Evolutionary conservation across 1,140 invertebrate genomes (phyloP).

Genomic region (Trichonephila clavata): DNA sequence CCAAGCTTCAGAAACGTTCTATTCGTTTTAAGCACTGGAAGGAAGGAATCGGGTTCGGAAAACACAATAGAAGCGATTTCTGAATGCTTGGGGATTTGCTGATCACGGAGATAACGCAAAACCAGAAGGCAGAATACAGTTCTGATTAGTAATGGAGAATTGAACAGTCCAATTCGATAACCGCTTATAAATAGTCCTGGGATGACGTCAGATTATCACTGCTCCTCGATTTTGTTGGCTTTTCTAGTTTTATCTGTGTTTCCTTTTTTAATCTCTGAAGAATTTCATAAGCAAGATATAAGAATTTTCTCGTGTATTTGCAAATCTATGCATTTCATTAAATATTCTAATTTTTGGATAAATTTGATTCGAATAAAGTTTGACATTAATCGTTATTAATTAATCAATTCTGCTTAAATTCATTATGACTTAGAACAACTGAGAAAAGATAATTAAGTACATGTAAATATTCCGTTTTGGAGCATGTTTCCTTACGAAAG

Average conservation of each 20-base stretch:
- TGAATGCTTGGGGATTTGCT: slow-evolving; percentile 34
- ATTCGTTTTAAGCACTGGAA: slow-evolving; percentile 15
- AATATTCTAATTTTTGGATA: too few relatives aligned
- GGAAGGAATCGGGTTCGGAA: slow-evolving; percentile 3
- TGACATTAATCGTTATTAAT: too few relatives aligned
- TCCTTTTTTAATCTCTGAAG: slow-evolving; percentile 23
- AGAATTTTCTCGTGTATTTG: neutral
- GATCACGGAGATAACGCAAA: neutral
- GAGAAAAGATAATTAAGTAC: too few relatives aligned
- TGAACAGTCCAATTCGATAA: neutral
- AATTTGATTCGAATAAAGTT: too few relatives aligned
- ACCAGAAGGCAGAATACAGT: slow-evolving; percentile 15
- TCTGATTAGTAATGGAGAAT: neutral
- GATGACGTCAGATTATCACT: slow-evolving; percentile 30
- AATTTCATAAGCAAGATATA: neutral
- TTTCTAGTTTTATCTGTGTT: neutral
- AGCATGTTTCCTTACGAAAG: too few relatives aligned
- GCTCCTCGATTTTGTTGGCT: neutral
- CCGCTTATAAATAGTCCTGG: neutral
- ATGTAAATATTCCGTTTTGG: too few relatives aligned
- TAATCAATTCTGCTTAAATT: too few relatives aligned
- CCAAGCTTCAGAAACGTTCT: slow-evolving; percentile 69
- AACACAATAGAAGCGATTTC: slow-evolving; percentile 24
- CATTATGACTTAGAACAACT: too few relatives aligned
- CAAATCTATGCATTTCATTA: too few relatives aligned